phyloP scores from a whole-genome alignment of 2,888 invertebrate species.

The Platerodrilus igneus region DNA sequence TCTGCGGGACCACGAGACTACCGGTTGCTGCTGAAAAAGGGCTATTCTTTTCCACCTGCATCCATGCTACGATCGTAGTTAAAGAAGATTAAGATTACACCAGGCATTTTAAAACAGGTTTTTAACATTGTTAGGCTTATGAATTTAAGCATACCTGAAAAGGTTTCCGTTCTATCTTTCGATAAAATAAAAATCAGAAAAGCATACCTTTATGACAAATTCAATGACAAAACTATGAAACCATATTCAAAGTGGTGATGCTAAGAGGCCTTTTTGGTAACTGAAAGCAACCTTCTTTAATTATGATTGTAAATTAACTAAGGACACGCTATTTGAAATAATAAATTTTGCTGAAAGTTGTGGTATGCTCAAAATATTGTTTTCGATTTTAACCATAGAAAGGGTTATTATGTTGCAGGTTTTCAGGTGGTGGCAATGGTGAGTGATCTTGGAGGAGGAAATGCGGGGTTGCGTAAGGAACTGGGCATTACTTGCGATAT shows the following conservation, averaged over 20 bases:
- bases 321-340: conserved; percentile 22
- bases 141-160: conserved; percentile 14
- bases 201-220: conserved; percentile 26
- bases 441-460: conserved; percentile 28
- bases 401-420: too few relatives aligned
- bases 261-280: conserved; percentile 23
- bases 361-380: too few relatives aligned
- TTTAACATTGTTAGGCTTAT: conserved; percentile 15
- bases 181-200: conserved; percentile 31
- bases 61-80: conserved; percentile 22
- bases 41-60: conserved; percentile 25
- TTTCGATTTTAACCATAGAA: too few relatives aligned
- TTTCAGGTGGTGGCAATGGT: conserved; percentile 32
- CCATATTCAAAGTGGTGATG: conserved; percentile 23
- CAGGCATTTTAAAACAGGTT: conserved; percentile 17
- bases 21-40: conserved; percentile 21
- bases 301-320: conserved; percentile 28
- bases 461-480: conserved; percentile 19
- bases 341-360: conserved; percentile 22
- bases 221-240: conserved; percentile 23
- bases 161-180: conserved; percentile 27
- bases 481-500: conserved; percentile 14
- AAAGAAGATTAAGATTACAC: conserved; percentile 20
- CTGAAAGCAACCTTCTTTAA: conserved; percentile 30
- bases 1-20: conserved; percentile 21